Conservation (phyloP, 2,888 invertebrate genomes). For the Kryphioiulus occultus region DNA sequence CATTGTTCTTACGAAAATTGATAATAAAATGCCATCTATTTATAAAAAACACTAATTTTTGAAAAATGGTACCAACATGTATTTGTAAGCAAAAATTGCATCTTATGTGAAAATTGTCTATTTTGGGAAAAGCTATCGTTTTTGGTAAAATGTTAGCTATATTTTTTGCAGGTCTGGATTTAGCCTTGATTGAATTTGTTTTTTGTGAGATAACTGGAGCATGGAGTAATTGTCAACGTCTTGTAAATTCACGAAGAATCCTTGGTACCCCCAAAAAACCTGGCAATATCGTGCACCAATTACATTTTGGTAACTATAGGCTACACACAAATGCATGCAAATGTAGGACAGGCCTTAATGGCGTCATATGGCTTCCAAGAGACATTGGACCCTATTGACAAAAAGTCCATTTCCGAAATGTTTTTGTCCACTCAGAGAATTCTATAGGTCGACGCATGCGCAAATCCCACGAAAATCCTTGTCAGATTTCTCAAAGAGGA, state of each 20-base stretch:
- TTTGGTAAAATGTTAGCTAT: too few species aligned
- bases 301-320: background rate
- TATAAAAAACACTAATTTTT: too few species aligned
- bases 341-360: background rate
- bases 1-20: too few species aligned
- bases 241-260: background rate
- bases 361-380: background rate
- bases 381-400: background rate
- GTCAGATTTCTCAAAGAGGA: background rate
- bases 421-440: background rate
- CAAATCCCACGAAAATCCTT: background rate
- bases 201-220: too few species aligned
- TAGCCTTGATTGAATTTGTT: too few species aligned
- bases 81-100: too few species aligned
- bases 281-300: background rate
- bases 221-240: background rate
- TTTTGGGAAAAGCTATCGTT: too few species aligned
- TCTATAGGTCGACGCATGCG: background rate
- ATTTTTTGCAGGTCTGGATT: too few species aligned
- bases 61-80: too few species aligned
- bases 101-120: too few species aligned
- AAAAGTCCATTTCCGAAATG: background rate
- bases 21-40: too few species aligned
- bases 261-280: background rate
- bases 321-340: background rate